Evolutionary conservation across 2,113 vertebrate genomes (phyloP), one percentile per base, ranked within the genome.

Genomic region (rabbit (Oryctolagus cuniculus)): DNA sequence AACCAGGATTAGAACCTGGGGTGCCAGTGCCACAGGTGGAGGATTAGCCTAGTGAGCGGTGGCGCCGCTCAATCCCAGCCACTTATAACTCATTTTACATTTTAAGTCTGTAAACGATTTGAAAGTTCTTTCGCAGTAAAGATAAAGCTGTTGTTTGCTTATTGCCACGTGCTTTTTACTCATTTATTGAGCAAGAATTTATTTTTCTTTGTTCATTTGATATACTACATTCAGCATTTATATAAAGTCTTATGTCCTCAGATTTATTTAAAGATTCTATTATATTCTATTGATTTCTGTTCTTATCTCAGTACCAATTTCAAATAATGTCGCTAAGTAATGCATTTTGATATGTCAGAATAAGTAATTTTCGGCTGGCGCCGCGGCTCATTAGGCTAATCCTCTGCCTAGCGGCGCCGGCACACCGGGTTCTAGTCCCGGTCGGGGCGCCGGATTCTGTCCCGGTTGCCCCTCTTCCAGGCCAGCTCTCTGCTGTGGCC

Each of bases 171-270:
- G 4, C 6, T 80, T 93, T 74, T 66, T 24, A 31, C 29, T 9
- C 44, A 64, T 27, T 86, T 72, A 24, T 73, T 72, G 16, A 38
- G n/a, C 34, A 49, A 83, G 64, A 53, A 51, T 64, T 69, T 55
- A n/a, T 88, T 64, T 87, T 81, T 73, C 11, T 85, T 64, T 90
- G 10, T 85, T 78, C 4, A 85, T 85, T 79, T 86, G 74, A 94
- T 64, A 79, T 90, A 21, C 1, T 21, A n/a, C 19, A 72, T 24
- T 85, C 79, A 78, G 9, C 15, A 63, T 64, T 66, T 44, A 92
- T 70, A 53, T 36, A 87, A 8, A 69, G 7, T 8, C 13, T 0
- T 81, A 36, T 83, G 66, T 24, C 51, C 49, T 83, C 49, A 85
- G 44, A 15, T 86, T 90, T 69, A 61, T 67, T 94, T 94, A 44